phyloP scores from a whole-genome alignment of 92 coral and sea anemone species.

The Bergia puertoricense region DNA sequence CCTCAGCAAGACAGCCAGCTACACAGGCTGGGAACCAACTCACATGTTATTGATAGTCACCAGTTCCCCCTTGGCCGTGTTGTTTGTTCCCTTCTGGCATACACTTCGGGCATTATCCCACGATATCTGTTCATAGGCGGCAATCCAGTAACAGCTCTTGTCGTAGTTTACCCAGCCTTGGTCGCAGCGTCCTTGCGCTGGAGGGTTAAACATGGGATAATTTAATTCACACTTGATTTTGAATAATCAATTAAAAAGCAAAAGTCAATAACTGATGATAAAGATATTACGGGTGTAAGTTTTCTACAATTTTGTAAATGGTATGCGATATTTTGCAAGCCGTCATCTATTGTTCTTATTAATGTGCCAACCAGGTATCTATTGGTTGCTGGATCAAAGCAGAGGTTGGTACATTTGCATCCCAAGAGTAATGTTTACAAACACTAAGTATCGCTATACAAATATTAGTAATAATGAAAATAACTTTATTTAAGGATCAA shows the following conservation, averaged over 20 bases:
- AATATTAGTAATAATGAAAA: too few species aligned
- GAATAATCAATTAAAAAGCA: not conserved
- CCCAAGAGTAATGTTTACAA: too few species aligned
- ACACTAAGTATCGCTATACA: too few species aligned
- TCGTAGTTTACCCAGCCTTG: constrained; percentile 85
- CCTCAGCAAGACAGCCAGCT: too few species aligned
- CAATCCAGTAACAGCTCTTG: constrained; percentile 83
- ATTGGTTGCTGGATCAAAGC: too few species aligned
- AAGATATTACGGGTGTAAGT: not conserved
- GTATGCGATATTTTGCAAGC: too few species aligned
- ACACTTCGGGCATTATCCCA: constrained; percentile 78
- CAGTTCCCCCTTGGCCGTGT: constrained; percentile 72
- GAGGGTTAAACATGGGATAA: not conserved
- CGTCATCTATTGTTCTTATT: too few species aligned
- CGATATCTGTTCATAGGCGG: constrained; percentile 54
- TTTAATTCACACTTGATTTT: too few species aligned
- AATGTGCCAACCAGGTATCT: too few species aligned
- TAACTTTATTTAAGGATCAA: too few species aligned
- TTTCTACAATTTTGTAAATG: too few species aligned
- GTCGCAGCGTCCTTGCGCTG: constrained; percentile 76
- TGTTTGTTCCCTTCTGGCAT: constrained; percentile 71
- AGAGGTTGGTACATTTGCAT: too few species aligned
- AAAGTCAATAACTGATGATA: not conserved
- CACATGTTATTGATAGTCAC: constrained; percentile 81
- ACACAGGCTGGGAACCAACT: constrained; percentile 28